Percentiles rank a stretch among this genome's conserved stretches.
phyloP scores from a whole-genome alignment of 2,113 vertebrate genomes.

The Notarius quadriscutis region DNA sequence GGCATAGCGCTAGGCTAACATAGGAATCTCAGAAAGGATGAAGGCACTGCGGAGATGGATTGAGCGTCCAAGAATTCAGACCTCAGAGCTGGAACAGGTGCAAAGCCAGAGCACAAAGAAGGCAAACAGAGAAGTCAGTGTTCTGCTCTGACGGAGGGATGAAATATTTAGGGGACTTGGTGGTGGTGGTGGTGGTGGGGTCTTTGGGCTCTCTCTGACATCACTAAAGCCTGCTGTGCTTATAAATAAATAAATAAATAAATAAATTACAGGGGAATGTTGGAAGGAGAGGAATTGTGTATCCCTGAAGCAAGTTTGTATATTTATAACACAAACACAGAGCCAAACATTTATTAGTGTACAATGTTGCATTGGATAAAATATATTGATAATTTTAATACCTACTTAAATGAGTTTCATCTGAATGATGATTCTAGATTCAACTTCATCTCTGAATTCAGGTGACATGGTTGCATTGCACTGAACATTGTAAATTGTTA shows the following conservation, averaged over 20 bases:
- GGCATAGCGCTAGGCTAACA: constrained; percentile 57
- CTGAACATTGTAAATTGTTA: background rate
- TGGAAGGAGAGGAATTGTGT: constrained; percentile 13
- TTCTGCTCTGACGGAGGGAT: constrained; percentile 63
- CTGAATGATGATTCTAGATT: background rate
- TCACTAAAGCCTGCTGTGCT: constrained; percentile 74
- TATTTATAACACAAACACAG: constrained; percentile 22
- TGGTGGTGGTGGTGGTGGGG: constrained; percentile 59
- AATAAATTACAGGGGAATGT: constrained; percentile 12
- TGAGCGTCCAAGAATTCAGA: constrained; percentile 46
- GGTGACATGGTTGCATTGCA: background rate
- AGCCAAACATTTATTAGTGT: background rate
- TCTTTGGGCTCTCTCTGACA: constrained; percentile 68
- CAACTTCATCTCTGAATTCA: background rate
- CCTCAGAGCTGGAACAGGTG: constrained; percentile 69
- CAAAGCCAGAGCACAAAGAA: constrained; percentile 69
- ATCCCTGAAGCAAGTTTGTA: constrained; percentile 15
- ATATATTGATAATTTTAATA: background rate
- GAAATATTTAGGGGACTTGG: constrained; percentile 74
- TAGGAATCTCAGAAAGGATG: constrained; percentile 52
- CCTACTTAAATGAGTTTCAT: background rate
- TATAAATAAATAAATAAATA: constrained; percentile 43
- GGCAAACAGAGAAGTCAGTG: constrained; percentile 73
- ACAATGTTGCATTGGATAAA: background rate
- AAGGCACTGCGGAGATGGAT: constrained; percentile 37